These are phyloP conservation scores for Myrmophylax atrothorax DNA, from an alignment of 2,113 vertebrate species.

Conservation along the genomic window DNA sequence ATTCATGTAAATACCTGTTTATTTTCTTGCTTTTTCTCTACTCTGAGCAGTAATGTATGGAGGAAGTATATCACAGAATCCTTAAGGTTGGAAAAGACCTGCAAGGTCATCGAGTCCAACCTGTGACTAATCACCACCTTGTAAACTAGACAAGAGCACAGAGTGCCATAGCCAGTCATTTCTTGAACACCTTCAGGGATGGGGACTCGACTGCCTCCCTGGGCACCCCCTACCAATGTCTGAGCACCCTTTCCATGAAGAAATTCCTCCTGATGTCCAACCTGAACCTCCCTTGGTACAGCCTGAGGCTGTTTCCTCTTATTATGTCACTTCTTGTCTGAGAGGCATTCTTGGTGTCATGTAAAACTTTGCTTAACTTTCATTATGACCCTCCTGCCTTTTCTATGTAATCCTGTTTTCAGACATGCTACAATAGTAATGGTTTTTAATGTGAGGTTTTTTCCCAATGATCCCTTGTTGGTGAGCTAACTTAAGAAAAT, in stretches of 20 bases:
- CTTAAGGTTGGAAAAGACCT: neutral
- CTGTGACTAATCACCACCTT: neutral
- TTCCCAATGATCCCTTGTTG: neutral
- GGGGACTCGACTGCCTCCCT: neutral
- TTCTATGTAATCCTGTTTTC: slow-evolving; percentile 42
- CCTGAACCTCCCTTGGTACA: neutral
- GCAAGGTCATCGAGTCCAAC: neutral
- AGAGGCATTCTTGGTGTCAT: neutral
- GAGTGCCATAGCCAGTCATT: no score
- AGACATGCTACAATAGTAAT: neutral
- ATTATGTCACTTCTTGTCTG: neutral
- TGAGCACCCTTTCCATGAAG: neutral
- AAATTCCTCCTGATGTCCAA: neutral
- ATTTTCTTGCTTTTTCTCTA: neutral
- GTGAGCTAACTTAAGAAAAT: neutral
- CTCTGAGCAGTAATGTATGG: neutral
- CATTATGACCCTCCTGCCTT: neutral
- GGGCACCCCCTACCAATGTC: neutral
- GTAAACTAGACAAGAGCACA: neutral
- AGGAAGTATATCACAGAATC: neutral
- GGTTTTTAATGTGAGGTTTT: neutral
- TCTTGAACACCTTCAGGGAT: neutral
- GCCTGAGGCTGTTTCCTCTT: neutral
- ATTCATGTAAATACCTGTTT: neutral
- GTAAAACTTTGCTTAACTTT: neutral